These are phyloP conservation scores for Rhingia campestris DNA, from an alignment of 2,888 invertebrate genomes.

Conservation along the genomic window DNA sequence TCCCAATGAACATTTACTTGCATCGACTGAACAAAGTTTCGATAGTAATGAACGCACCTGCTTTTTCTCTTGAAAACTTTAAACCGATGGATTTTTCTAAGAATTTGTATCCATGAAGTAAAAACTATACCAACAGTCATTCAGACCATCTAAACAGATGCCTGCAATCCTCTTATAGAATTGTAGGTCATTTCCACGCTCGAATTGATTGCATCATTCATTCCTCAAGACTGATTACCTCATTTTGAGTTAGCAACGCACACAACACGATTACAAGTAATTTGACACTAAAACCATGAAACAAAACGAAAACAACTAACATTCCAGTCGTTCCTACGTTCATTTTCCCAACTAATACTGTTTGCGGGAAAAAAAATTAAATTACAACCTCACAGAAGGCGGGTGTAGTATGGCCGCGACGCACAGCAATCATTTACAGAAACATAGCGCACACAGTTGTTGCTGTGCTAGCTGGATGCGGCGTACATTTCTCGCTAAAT, in stretches of 20 bases:
- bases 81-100: too few species aligned
- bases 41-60: too few species aligned
- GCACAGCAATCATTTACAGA: slow-evolving; percentile 46
- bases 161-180: background rate
- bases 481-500: slow-evolving; percentile 60
- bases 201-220: slow-evolving; percentile 44
- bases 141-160: slow-evolving; percentile 20
- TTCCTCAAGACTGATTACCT: slow-evolving; percentile 50
- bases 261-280: slow-evolving; percentile 57
- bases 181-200: slow-evolving; percentile 21
- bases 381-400: slow-evolving; percentile 48
- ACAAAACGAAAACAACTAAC: background rate
- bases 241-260: slow-evolving; percentile 37
- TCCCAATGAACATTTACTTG: too few species aligned
- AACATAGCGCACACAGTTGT: slow-evolving; percentile 41
- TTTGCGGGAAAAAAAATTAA: slow-evolving; percentile 38
- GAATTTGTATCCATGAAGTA: background rate
- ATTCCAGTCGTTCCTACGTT: background rate
- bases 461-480: background rate
- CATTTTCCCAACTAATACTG: slow-evolving; percentile 1
- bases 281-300: slow-evolving; percentile 53
- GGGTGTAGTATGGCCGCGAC: slow-evolving; percentile 16
- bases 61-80: too few species aligned
- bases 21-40: too few species aligned
- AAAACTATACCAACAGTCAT: background rate